Evolutionary conservation across 2,888 invertebrate species (phyloP).

Genomic region (Axea sp.): DNA sequence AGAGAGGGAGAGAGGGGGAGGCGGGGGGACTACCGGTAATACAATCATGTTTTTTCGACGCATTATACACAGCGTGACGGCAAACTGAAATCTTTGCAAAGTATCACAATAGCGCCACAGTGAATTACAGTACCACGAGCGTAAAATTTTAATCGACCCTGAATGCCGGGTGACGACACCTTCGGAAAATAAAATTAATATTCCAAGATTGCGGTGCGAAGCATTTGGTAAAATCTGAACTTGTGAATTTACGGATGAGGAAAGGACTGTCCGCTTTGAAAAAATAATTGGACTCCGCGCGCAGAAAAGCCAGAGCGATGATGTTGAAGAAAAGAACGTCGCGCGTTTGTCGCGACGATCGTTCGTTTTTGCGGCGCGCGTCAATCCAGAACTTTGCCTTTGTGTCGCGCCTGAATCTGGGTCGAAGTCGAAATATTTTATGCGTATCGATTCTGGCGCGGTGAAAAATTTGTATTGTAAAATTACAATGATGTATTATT

Average conservation of each 20-base stretch:
- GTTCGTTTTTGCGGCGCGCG: conserved; percentile 26
- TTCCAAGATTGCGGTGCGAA: conserved; percentile 9
- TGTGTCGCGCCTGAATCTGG: conserved; percentile 37
- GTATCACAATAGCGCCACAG: conserved; percentile 15
- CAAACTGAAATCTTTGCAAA: conserved; percentile 9
- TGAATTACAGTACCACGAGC: conserved; percentile 8
- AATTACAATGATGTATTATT: neutral
- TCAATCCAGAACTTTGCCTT: conserved; percentile 48
- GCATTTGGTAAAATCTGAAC: conserved; percentile 27
- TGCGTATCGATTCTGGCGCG: conserved; percentile 16
- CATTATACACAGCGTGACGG: conserved; percentile 6
- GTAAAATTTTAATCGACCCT: conserved; percentile 10
- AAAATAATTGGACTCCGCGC: conserved; percentile 46
- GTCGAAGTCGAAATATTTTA: conserved; percentile 40
- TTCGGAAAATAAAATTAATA: conserved; percentile 50
- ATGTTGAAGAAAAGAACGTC: conserved; percentile 21
- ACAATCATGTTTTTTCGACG: conserved; percentile 15
- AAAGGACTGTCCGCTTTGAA: conserved; percentile 20
- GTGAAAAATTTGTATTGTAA: conserved; percentile 8
- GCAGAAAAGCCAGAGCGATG: conserved; percentile 46
- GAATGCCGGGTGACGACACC: conserved; percentile 3
- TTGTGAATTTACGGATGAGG: conserved; percentile 13
- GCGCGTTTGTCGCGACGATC: conserved; percentile 37
- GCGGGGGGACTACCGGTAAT: too few relatives aligned
- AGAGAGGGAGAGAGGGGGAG: too few relatives aligned